Evolutionary conservation across 1,140 invertebrate genomes (phyloP), one percentile per base, ranked within the genome.

Genomic region (Drosophila pseudoananassae): DNA sequence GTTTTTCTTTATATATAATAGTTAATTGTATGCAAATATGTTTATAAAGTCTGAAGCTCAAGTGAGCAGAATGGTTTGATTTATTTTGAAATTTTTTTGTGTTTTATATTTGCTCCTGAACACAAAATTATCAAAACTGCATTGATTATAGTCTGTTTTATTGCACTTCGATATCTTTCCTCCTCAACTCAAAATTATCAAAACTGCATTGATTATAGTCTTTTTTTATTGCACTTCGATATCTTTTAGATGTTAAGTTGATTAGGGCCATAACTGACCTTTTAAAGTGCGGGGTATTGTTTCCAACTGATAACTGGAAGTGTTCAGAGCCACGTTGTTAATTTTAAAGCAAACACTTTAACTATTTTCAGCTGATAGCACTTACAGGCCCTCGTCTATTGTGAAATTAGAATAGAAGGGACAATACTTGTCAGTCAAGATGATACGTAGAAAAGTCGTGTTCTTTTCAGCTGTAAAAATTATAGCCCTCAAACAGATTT

Each of bases 261-360:
- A 43, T 43, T 38, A 29, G 46, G 12, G 59, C 33, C 46, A 66
- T 52, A 52, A 66, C 63, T 66, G 59, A 64, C 46, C 63, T 43
- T 51, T 64, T 51, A 12, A n/a, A 8, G 4, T 4, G 6, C 15
- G 20, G 17, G 1, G 3, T 15, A 14, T 23, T 63, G 46, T 31
- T 45, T 46, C 43, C 31, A 45, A 51, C 59, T 65, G 63, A 52
- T 66, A 64, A 23, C 23, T 15, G 9, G 8, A 25, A 17, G n/a
- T 15, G 2, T 15, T 43, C 40, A 64, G 8, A 17, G 31, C 9
- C 38, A 27, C 25, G 6, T 9, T 0, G 8, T 10, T 9, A 36
- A 36, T 4, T 36, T 36, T 36, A 12, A 43, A 17, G 31, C 14
- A 43, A 17, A 33, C 9, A 36, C 33, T 36, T 20, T 3, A 20